A percentile compares a stretch with the other conserved stretches of the same genome.
Evolutionary conservation across 2,888 invertebrate genomes (phyloP).

Genomic region (Diaprepes abbreviatus): DNA sequence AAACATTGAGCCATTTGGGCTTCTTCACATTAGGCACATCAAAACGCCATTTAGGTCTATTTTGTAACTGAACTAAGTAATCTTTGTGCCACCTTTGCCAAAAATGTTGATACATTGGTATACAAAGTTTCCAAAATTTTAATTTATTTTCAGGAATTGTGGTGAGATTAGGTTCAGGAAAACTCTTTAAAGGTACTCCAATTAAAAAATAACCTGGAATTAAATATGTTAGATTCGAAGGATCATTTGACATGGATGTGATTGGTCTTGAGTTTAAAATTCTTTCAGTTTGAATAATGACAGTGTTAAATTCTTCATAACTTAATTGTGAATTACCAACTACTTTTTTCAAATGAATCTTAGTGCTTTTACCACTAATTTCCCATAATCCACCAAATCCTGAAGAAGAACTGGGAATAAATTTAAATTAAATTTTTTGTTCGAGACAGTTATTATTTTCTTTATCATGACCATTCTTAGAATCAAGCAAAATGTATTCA

Average conservation of each 20-base stretch:
- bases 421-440: conserved; percentile 52
- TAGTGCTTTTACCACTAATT: neutral
- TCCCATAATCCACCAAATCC: conserved; percentile 54
- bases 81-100: conserved; percentile 22
- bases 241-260: conserved; percentile 12
- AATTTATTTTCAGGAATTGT: conserved; percentile 14
- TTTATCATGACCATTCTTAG: neutral
- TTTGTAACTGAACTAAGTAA: conserved; percentile 13
- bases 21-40: conserved; percentile 16
- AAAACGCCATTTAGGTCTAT: conserved; percentile 10
- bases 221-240: conserved; percentile 14
- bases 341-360: conserved; percentile 23
- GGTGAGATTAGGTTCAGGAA: conserved; percentile 8
- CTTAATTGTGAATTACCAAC: conserved; percentile 18
- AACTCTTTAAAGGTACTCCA: neutral
- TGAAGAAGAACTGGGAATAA: conserved; percentile 55
- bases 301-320: conserved; percentile 33
- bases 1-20: too few relatives aligned
- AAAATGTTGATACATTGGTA: conserved; percentile 22
- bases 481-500: neutral
- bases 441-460: neutral
- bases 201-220: conserved; percentile 29
- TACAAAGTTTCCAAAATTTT: conserved; percentile 27
- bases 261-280: conserved; percentile 28
- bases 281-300: conserved; percentile 27